Percentiles rank a stretch among this genome's conserved stretches.
Conservation (phyloP, 2,888 invertebrate species). For the Amphiduros pacificus region DNA sequence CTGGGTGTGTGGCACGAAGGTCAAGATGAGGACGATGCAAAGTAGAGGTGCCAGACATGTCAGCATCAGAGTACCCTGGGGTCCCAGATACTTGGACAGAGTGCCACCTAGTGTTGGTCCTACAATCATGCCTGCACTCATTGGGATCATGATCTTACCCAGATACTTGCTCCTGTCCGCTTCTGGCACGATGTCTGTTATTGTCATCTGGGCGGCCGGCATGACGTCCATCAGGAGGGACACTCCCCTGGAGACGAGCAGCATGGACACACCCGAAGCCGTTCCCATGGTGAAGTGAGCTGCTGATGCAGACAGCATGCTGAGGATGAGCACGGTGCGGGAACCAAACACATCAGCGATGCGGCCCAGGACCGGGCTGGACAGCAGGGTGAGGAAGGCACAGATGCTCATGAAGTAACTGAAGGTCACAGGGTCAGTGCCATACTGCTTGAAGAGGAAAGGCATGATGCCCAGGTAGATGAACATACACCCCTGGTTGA, state of each 20-base stretch:
- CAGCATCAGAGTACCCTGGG: constrained; percentile 2
- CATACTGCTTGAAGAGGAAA: constrained; percentile 7
- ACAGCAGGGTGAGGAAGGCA: constrained; percentile 1
- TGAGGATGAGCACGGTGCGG: not conserved
- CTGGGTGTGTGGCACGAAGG: constrained; percentile 2
- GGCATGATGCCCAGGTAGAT: constrained; percentile 11
- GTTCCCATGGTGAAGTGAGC: constrained; percentile 2
- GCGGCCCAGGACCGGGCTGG: constrained; percentile 4
- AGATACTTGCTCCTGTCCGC: constrained; percentile 3
- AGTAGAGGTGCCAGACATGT: constrained; percentile 2
- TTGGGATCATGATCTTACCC: constrained; percentile 1
- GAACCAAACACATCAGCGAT: constrained; percentile 10
- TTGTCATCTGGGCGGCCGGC: constrained; percentile 2
- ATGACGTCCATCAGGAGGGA: not conserved
- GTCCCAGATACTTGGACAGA: not conserved
- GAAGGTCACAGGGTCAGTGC: constrained; percentile 6
- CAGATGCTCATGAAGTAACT: not conserved
- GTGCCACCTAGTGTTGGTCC: constrained; percentile 7
- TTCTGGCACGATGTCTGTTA: constrained; percentile 6
- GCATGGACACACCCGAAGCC: not conserved
- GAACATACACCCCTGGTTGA: constrained; percentile 7
- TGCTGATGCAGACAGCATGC: not conserved
- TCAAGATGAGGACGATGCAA: not conserved
- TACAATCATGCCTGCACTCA: constrained; percentile 4
- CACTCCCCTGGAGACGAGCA: not conserved